Conservation (phyloP, 2,888 invertebrate species). For the Prionchulus punctatus region DNA sequence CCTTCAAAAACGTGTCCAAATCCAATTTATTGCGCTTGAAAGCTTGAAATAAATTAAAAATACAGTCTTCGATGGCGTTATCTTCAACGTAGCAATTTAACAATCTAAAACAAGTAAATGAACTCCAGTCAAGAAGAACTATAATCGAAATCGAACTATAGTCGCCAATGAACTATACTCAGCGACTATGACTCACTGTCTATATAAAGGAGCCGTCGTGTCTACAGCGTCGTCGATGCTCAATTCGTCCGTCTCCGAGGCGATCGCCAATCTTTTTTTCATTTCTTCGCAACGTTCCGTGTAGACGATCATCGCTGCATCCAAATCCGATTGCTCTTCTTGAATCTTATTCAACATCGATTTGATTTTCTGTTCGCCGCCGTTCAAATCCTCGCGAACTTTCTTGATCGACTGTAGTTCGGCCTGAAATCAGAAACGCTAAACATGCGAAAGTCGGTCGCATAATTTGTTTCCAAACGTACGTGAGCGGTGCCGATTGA, state of each 20-base stretch:
- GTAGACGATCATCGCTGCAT: conserved; percentile 10
- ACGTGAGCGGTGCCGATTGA: conserved; percentile 68
- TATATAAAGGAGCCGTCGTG: conserved; percentile 83
- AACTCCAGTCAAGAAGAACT: background rate
- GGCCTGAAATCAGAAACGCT: conserved; percentile 39
- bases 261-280: conserved; percentile 52
- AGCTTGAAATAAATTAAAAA: conserved; percentile 92
- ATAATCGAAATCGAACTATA: too few relatives aligned
- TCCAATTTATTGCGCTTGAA: conserved; percentile 77
- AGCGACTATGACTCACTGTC: conserved; percentile 70
- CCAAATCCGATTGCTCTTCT: conserved; percentile 19
- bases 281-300: conserved; percentile 71
- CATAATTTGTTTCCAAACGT: conserved; percentile 10
- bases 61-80: conserved; percentile 91
- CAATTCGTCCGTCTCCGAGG: conserved; percentile 48
- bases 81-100: conserved; percentile 63
- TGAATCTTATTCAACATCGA: conserved; percentile 22
- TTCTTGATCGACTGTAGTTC: conserved; percentile 71
- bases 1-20: conserved; percentile 80
- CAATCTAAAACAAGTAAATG: conserved; percentile 11
- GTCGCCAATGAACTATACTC: too few relatives aligned
- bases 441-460: background rate
- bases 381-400: conserved; percentile 66
- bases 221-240: conserved; percentile 78
- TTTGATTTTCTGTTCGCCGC: conserved; percentile 22